Evolutionary conservation across 2,888 invertebrate species (phyloP).

Genomic region (Craniophora ligustri): DNA sequence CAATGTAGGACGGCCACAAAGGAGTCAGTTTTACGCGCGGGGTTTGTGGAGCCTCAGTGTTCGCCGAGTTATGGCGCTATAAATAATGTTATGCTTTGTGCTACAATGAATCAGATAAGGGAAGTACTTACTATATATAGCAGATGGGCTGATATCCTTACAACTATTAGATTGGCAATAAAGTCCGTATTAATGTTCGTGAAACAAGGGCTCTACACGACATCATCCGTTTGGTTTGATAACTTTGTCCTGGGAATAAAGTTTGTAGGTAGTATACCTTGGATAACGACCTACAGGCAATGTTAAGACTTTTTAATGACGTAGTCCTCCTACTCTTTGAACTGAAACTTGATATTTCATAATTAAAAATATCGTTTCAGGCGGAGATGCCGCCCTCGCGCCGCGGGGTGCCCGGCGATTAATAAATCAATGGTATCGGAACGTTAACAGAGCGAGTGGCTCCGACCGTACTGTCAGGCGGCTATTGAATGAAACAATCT

Average conservation of each 20-base stretch:
- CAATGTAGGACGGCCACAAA: conserved; percentile 5
- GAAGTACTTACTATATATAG: not conserved
- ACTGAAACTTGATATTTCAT: conserved; percentile 33
- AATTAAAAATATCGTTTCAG: conserved; percentile 43
- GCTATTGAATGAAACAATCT: not conserved
- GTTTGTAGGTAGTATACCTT: no score
- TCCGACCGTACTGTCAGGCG: not conserved
- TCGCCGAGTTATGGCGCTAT: conserved; percentile 11
- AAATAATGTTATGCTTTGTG: conserved; percentile 11
- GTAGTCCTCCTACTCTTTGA: not conserved
- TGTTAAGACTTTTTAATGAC: not conserved
- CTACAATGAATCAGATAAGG: conserved; percentile 9
- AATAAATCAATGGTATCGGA: conserved; percentile 52
- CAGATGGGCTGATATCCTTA: not conserved
- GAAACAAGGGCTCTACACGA: not conserved
- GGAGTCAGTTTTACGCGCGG: conserved; percentile 4
- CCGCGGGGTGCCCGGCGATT: conserved; percentile 6
- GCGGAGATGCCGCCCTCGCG: not conserved
- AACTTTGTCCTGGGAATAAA: no score
- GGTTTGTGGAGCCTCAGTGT: conserved; percentile 5
- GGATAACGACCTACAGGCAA: not conserved
- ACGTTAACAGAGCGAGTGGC: conserved; percentile 26
- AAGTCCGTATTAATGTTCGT: not conserved
- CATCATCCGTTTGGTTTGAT: no score
- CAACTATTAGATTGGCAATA: not conserved